phyloP scores from a whole-genome alignment of 2,888 invertebrate species.

The Charanyca ferruginea region DNA sequence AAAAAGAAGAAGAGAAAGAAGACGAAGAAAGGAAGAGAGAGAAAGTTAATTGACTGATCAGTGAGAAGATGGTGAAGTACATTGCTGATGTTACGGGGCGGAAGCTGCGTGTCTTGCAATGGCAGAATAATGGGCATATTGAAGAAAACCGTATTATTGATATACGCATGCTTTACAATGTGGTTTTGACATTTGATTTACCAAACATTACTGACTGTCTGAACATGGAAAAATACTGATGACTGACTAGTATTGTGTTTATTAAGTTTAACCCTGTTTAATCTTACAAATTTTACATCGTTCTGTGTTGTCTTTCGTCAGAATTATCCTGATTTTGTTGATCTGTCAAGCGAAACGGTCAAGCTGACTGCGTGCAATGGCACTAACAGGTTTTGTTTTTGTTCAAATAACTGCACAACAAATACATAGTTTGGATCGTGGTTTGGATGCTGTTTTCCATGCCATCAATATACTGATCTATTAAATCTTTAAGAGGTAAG shows the following conservation, averaged over 20 bases:
- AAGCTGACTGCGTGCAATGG: conserved; percentile 40
- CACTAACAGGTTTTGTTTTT: conserved; percentile 24
- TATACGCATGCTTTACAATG: too few species aligned
- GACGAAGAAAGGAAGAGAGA: background rate
- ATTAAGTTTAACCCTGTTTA: conserved; percentile 3
- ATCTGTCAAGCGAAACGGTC: conserved; percentile 51
- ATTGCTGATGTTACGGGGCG: background rate
- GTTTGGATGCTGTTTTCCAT: background rate
- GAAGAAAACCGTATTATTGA: too few species aligned
- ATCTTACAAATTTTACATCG: conserved; percentile 1
- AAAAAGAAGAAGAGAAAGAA: too few species aligned
- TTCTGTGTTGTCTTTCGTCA: conserved; percentile 9
- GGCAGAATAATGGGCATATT: background rate
- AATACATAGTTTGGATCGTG: background rate
- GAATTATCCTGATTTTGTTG: conserved; percentile 33
- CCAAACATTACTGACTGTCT: background rate
- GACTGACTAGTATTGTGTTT: background rate
- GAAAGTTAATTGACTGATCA: conserved; percentile 21
- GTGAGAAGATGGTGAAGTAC: background rate
- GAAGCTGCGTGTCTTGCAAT: background rate
- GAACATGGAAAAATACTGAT: too few species aligned
- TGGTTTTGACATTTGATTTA: too few species aligned
- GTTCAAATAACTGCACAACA: conserved; percentile 16
- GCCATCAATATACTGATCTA: too few species aligned
- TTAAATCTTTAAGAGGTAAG: too few species aligned